Evolutionary conservation across 2,797 vertebrate species (phyloP), one percentile per base, ranked within the genome.

Genomic region (Manis pentadactyla): DNA sequence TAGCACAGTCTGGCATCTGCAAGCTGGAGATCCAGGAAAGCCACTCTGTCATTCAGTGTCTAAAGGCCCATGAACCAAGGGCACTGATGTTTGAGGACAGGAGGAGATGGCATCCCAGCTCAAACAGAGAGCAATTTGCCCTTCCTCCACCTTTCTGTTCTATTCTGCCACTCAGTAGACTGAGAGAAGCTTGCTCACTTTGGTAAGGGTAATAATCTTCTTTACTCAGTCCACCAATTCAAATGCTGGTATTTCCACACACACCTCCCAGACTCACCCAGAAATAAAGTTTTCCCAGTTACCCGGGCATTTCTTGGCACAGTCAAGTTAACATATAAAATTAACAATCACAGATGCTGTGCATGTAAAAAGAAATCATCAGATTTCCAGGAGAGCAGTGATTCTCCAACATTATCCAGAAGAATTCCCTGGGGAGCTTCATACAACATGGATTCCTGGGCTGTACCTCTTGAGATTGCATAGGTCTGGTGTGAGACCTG

Each of bases 381-480:
- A 29, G 0, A 59, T 94, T 82, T 77, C 61, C 23, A 71, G 46
- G 29, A 25, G 23, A 29, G 55, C n/a, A 29, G 39, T 53, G 27
- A 37, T 25, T 51, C 10, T 53, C 27, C 81, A 83, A 5, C n/a
- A 5, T n/a, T 55, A 63, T 19, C 17, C 21, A 34, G 61, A 59
- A 66, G 83, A 14, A 31, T 85, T 21, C 15, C 59, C 18, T 27
- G 6, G 68, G 64, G 55, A 39, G 19, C 31, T 27, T 74, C 71
- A 23, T 8, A 27, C 34, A 73, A n/a, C 34, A 1, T 5, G 25
- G 31, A 51, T 42, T 86, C 51, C 19, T 25, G 53, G 25, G 66
- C 27, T 29, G 11, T 2, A 2, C 3, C 19, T n/a, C 39, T 39
- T n/a, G 64, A 27, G 29, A n/a, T 1, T 4, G 12, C 2, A 19